Conservation (phyloP, 2,113 vertebrate genomes). For the Barbus barbus region DNA sequence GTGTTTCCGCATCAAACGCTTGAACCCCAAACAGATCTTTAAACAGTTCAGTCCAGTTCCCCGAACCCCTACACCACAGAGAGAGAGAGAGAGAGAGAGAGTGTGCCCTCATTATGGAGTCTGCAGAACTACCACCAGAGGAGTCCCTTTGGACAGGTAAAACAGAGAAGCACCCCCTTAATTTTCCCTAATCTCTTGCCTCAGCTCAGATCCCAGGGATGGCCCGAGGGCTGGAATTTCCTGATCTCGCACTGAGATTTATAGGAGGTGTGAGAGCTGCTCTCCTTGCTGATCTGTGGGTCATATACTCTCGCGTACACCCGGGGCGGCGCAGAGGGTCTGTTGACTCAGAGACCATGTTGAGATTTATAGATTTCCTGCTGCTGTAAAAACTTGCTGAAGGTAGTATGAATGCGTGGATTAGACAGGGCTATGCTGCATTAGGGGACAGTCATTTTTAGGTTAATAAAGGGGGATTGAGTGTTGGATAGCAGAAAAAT, state of each 20-base stretch:
- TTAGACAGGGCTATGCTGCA: slow-evolving; percentile 28
- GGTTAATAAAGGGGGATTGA: slow-evolving; percentile 28
- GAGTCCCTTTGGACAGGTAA: slow-evolving; percentile 44
- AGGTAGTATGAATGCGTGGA: slow-evolving; percentile 16
- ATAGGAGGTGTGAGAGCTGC: slow-evolving; percentile 34
- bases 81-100: neutral
- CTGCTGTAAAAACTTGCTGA: slow-evolving; percentile 27
- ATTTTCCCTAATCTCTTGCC: slow-evolving; percentile 47
- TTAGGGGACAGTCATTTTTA: slow-evolving; percentile 33
- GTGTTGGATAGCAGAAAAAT: neutral
- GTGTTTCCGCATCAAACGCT: slow-evolving; percentile 46
- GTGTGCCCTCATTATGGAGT: slow-evolving; percentile 54
- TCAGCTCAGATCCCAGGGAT: slow-evolving; percentile 35
- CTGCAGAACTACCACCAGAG: slow-evolving; percentile 19
- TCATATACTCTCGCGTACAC: slow-evolving; percentile 25
- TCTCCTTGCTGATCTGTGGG: slow-evolving; percentile 23
- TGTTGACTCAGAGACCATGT: slow-evolving; percentile 53
- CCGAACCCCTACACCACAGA: slow-evolving; percentile 18
- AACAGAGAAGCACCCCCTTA: slow-evolving; percentile 25
- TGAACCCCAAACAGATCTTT: slow-evolving; percentile 45
- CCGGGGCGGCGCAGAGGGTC: neutral
- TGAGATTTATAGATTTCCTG: slow-evolving; percentile 67
- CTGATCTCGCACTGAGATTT: slow-evolving; percentile 32
- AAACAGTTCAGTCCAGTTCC: slow-evolving; percentile 10
- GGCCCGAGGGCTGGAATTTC: slow-evolving; percentile 52